A percentile compares a stretch with the other conserved stretches of the same genome.
Conservation (phyloP, 2,797 vertebrate genomes). For the Apogon talboti region DNA sequence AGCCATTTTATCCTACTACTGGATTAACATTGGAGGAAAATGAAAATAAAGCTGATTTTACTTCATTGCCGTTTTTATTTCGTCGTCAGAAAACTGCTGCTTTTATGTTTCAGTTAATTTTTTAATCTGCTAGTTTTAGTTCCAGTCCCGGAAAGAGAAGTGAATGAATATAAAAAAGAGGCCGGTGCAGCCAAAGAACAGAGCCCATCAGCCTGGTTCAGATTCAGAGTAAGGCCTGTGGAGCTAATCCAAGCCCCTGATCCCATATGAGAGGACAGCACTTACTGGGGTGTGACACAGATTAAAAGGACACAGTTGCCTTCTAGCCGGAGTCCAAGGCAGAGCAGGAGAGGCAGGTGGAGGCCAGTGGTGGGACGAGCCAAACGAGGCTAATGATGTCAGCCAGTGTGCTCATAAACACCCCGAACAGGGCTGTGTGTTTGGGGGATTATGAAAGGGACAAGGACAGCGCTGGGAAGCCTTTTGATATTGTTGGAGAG, state of each 20-base stretch:
- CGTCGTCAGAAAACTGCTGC: too few species aligned
- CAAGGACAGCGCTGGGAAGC: conserved; percentile 42
- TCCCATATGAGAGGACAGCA: conserved; percentile 14
- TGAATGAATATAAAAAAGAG: conserved; percentile 1
- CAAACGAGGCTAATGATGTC: conserved; percentile 34
- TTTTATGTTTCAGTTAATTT: too few species aligned
- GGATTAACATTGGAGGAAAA: too few species aligned
- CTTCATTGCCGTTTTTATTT: too few species aligned
- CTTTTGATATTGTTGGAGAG: conserved; percentile 38
- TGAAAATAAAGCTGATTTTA: too few species aligned
- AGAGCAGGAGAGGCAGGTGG: conserved; percentile 28
- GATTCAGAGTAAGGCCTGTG: conserved; percentile 9
- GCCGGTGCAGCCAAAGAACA: not conserved
- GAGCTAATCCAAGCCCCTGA: conserved; percentile 11
- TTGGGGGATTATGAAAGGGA: conserved; percentile 27
- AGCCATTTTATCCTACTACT: too few species aligned
- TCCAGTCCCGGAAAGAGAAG: not conserved
- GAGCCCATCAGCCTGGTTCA: not conserved
- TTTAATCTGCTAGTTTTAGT: too few species aligned
- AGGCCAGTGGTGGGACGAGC: conserved; percentile 27
- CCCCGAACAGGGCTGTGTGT: conserved; percentile 14
- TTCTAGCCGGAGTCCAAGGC: conserved; percentile 14
- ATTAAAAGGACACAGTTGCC: conserved; percentile 30
- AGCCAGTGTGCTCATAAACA: conserved; percentile 40
- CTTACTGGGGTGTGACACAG: conserved; percentile 31